phyloP scores from a whole-genome alignment of 2,113 vertebrate genomes.

The Pachypanchax playfairii region DNA sequence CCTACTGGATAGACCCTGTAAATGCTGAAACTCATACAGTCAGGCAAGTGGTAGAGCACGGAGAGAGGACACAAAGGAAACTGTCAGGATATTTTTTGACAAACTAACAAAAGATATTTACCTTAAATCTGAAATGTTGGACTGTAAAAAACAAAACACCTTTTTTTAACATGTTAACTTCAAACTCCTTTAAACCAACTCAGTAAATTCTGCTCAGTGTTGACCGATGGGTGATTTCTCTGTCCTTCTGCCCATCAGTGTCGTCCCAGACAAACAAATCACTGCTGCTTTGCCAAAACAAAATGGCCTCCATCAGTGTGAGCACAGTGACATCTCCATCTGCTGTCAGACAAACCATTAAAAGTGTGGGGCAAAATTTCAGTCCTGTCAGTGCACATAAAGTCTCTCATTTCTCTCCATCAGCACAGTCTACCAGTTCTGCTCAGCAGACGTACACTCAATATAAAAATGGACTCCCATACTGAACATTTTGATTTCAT shows the following conservation, averaged over 20 bases:
- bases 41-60: conserved; percentile 14
- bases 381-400: conserved; percentile 80
- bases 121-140: conserved; percentile 11
- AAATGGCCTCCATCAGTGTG: conserved; percentile 72
- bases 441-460: conserved; percentile 70
- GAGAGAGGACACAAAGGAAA: conserved; percentile 37
- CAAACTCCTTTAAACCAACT: conserved; percentile 40
- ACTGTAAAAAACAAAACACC: too few relatives aligned
- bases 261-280: conserved; percentile 73
- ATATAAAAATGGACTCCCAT: conserved; percentile 74
- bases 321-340: conserved; percentile 75
- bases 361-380: conserved; percentile 76
- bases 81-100: conserved; percentile 8
- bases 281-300: conserved; percentile 68
- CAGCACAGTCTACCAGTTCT: conserved; percentile 77
- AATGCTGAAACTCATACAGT: conserved; percentile 49
- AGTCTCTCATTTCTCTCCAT: conserved; percentile 81
- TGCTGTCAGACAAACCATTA: conserved; percentile 80
- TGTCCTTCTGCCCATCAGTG: conserved; percentile 57
- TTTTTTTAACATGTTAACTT: conserved; percentile 33
- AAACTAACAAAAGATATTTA: neutral
- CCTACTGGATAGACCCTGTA: conserved; percentile 34
- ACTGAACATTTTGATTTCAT: conserved; percentile 81
- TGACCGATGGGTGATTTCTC: conserved; percentile 70
- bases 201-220: conserved; percentile 63